These are phyloP conservation scores for Hylaea fasciaria DNA, from an alignment of 2,888 invertebrate species.

Conservation along the genomic window DNA sequence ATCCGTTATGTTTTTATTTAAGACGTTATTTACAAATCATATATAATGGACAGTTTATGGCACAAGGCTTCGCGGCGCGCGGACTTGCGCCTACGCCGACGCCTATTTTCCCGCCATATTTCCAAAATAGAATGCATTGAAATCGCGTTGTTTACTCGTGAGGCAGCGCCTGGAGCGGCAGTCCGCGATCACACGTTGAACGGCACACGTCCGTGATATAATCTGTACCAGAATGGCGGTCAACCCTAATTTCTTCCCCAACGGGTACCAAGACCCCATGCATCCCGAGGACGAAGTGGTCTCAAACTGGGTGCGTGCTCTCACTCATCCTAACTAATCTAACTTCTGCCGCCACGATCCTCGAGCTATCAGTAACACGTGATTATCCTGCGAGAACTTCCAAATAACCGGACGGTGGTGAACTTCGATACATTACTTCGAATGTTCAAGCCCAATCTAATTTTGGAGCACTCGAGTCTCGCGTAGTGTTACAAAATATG, in stretches of 20 bases:
- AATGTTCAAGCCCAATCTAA: slow-evolving; percentile 62
- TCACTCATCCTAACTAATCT: slow-evolving; percentile 41
- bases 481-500: slow-evolving; percentile 76
- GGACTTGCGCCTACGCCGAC: slow-evolving; percentile 73
- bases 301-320: slow-evolving; percentile 85
- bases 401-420: slow-evolving; percentile 41
- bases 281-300: slow-evolving; percentile 85
- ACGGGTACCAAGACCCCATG: slow-evolving; percentile 82
- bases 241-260: slow-evolving; percentile 82
- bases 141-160: slow-evolving; percentile 80
- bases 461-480: slow-evolving; percentile 70
- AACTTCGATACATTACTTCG: slow-evolving; percentile 38
- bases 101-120: slow-evolving; percentile 78
- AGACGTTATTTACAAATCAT: slow-evolving; percentile 41
- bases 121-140: slow-evolving; percentile 84
- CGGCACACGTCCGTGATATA: slow-evolving; percentile 71
- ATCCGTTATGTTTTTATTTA: slow-evolving; percentile 11
- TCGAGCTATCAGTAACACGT: slow-evolving; percentile 10
- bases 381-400: slow-evolving; percentile 18
- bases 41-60: slow-evolving; percentile 55
- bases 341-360: slow-evolving; percentile 25
- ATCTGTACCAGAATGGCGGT: slow-evolving; percentile 70
- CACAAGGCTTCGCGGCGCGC: slow-evolving; percentile 63
- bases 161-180: slow-evolving; percentile 75
- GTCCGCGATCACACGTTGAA: slow-evolving; percentile 74